Conservation (phyloP, 2,113 vertebrate species). For the Hyperoodon ampullatus region DNA sequence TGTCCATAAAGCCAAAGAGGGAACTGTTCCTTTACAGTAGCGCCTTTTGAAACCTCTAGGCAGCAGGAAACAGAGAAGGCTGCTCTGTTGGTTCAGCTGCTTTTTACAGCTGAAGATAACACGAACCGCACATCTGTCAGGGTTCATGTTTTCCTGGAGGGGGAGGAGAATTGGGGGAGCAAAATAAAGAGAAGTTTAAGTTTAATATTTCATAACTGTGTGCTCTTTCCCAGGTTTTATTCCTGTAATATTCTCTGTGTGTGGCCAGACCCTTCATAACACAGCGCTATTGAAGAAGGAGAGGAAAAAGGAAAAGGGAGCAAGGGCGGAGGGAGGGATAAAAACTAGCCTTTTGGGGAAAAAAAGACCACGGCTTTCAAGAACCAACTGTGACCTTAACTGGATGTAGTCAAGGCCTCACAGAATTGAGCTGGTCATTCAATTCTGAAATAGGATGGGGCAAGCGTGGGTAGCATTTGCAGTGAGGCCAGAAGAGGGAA, state of each 20-base stretch:
- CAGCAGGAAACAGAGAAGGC: constrained; percentile 71
- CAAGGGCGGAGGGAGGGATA: neutral
- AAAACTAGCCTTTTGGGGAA: neutral
- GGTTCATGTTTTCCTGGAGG: constrained; percentile 70
- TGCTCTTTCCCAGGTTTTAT: constrained; percentile 79
- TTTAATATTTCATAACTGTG: constrained; percentile 74
- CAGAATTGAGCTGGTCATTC: neutral
- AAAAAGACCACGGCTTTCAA: constrained; percentile 6
- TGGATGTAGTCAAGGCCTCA: constrained; percentile 8
- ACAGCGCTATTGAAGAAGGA: constrained; percentile 54
- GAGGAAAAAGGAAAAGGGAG: constrained; percentile 25
- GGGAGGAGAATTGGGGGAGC: constrained; percentile 69
- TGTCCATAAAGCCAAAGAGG: constrained; percentile 57
- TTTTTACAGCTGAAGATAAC: constrained; percentile 82
- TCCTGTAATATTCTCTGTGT: constrained; percentile 74
- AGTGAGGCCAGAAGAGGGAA: constrained; percentile 50
- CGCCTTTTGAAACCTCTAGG: constrained; percentile 74
- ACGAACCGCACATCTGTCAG: constrained; percentile 41
- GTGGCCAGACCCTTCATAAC: constrained; percentile 62
- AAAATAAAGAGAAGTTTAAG: constrained; percentile 76
- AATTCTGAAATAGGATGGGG: neutral
- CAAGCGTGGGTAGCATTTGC: constrained; percentile 14
- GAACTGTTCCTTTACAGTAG: constrained; percentile 67
- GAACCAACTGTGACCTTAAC: constrained; percentile 35
- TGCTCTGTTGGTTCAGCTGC: constrained; percentile 81